Evolutionary conservation across 2,113 vertebrate species (phyloP), one percentile per base, ranked within the genome.

Genomic region (Tachysurus vachellii): DNA sequence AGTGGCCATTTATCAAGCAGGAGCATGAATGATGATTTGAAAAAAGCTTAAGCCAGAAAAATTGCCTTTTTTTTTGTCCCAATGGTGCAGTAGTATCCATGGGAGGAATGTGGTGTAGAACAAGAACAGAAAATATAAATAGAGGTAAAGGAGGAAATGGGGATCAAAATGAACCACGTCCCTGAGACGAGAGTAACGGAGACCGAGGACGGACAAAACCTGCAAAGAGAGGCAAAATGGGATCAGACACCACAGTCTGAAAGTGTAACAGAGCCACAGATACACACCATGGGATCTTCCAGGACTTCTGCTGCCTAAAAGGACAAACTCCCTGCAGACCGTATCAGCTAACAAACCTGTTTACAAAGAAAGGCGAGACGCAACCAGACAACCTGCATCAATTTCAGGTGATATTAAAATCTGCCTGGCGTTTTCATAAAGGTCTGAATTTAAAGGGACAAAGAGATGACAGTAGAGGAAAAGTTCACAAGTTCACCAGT

Each of bases 271-370:
- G 21, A 76, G 85, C 56, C 71, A 85, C 82, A 76, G 73, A 76
- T 53, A 82, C 66, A 86, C 83, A 84, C 66, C 57, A 54, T 56
- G 23, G 62, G 80, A 85, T 81, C 82, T 84, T 77, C 81, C 77
- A 82, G 86, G 70, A n/a, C 66, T 84, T 81, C 82, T 53, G 82
- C 71, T 59, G 83, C 82, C 19, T 83, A 82, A 83, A 81, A 81
- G 85, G 57, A 83, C 68, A 76, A 86, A 84, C 84, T 87, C 82
- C 75, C 64, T 47, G 53, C 54, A 82, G 85, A 88, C 87, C 56
- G 70, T 66, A 90, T 62, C 64, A 76, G 56, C 71, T 68, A 88
- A 86, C 61, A 87, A 61, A 54, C 76, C 68, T 86, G 62, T 44
- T 88, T 62, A 47, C 71, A 75, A 53, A 57, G 83, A 44, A 87